phyloP scores from a whole-genome alignment of 1,140 invertebrate species.

The Asbolus verrucosus region DNA sequence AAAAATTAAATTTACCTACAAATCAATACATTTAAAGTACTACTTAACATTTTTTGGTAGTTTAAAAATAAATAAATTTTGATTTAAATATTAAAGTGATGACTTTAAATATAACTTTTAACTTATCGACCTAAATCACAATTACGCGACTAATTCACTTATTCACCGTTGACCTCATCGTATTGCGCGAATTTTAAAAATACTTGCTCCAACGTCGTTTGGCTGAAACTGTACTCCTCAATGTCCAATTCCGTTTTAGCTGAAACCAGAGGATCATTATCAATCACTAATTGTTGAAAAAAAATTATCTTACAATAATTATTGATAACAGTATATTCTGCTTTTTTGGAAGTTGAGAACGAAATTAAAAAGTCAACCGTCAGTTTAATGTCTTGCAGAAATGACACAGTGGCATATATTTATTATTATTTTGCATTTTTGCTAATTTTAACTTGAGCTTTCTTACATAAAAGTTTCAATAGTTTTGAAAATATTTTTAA shows the following conservation, averaged over 20 bases:
- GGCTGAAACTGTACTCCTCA: slow-evolving; percentile 87
- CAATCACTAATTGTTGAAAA: too few relatives aligned
- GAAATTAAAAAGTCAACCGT: too few relatives aligned
- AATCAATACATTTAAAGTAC: slow-evolving; percentile 13
- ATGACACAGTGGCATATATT: too few relatives aligned
- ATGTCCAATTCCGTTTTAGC: slow-evolving; percentile 80
- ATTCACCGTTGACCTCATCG: slow-evolving; percentile 68
- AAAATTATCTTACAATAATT: too few relatives aligned
- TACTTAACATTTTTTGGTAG: slow-evolving; percentile 14
- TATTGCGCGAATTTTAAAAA: slow-evolving; percentile 88
- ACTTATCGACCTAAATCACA: slow-evolving; percentile 33
- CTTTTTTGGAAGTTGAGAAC: too few relatives aligned
- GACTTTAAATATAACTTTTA: slow-evolving; percentile 3
- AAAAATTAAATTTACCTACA: slow-evolving; percentile 5
- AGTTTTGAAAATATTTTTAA: too few relatives aligned
- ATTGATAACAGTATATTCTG: too few relatives aligned
- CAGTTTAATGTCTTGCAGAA: too few relatives aligned
- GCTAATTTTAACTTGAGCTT: too few relatives aligned
- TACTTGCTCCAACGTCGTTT: slow-evolving; percentile 87
- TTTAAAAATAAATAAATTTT: slow-evolving; percentile 28
- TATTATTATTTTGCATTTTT: too few relatives aligned
- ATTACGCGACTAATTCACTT: slow-evolving; percentile 24
- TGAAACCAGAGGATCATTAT: slow-evolving; percentile 67
- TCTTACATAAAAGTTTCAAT: too few relatives aligned
- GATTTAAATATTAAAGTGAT: slow-evolving; percentile 21